A percentile compares a stretch with the other conserved stretches of the same genome.
Conservation (phyloP, 2,888 invertebrate genomes). For the Agrotis puta region DNA sequence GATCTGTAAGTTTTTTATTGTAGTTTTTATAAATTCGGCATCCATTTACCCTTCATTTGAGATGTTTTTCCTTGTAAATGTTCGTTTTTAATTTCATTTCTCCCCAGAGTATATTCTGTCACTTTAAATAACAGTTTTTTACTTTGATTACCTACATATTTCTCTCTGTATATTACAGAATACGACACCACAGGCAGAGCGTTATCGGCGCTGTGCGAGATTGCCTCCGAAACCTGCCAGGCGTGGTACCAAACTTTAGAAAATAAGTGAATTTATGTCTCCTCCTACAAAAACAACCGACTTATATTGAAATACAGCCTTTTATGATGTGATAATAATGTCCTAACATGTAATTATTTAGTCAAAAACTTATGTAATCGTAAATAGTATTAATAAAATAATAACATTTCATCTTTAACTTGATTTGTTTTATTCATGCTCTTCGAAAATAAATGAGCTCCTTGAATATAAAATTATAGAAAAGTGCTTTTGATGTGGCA, state of each 20-base stretch:
- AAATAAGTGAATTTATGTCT: slow-evolving; percentile 72
- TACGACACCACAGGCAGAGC: slow-evolving; percentile 93
- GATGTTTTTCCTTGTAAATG: no score
- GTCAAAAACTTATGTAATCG: slow-evolving; percentile 35
- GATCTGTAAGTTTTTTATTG: no score
- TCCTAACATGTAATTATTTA: slow-evolving; percentile 13
- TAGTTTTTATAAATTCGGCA: no score
- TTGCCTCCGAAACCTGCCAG: slow-evolving; percentile 95
- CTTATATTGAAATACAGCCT: slow-evolving; percentile 25
- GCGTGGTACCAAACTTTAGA: slow-evolving; percentile 92
- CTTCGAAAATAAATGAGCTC: background rate
- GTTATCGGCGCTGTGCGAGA: slow-evolving; percentile 95
- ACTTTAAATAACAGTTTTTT: background rate
- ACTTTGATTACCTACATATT: slow-evolving; percentile 1
- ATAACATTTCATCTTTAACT: slow-evolving; percentile 16
- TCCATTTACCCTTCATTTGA: no score
- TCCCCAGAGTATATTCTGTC: no score
- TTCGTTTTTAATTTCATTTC: no score
- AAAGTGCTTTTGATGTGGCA: no score
- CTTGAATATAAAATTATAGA: no score
- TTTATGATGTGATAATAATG: slow-evolving; percentile 50
- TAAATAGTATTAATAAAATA: slow-evolving; percentile 22
- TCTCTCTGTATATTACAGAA: slow-evolving; percentile 89
- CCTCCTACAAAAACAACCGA: background rate
- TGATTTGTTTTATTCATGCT: background rate